Percentiles rank a stretch among this genome's conserved stretches.
phyloP scores from a whole-genome alignment of 2,888 invertebrate genomes.

The Mythimna albipuncta region DNA sequence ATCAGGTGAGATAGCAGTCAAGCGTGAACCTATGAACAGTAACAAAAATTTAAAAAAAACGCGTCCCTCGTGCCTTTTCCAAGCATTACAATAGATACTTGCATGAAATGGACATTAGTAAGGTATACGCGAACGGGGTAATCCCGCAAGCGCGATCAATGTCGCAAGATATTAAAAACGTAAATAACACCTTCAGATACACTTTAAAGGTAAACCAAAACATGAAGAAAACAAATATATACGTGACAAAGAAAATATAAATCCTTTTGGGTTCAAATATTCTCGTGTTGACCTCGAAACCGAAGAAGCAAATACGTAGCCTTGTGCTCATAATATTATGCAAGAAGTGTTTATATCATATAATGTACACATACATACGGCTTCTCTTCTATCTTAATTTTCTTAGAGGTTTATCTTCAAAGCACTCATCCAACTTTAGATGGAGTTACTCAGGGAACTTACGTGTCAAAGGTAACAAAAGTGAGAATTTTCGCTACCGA shows the following conservation, averaged over 20 bases:
- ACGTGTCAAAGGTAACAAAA: constrained; percentile 9
- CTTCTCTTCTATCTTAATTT: constrained; percentile 14
- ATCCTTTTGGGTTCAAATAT: not conserved
- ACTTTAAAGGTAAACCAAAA: too few species aligned
- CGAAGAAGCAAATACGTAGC: not conserved
- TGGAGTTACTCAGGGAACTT: constrained; percentile 17
- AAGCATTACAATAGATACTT: too few species aligned
- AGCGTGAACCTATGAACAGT: too few species aligned
- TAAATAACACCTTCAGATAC: too few species aligned
- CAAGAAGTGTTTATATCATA: constrained; percentile 30
- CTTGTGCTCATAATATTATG: constrained; percentile 13
- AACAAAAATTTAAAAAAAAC: too few species aligned
- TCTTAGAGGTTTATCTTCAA: constrained; percentile 23
- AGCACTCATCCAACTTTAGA: constrained; percentile 5
- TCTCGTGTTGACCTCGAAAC: constrained; percentile 19
- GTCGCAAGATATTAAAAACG: too few species aligned
- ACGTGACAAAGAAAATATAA: not conserved
- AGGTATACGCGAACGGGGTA: too few species aligned
- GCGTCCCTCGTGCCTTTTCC: too few species aligned
- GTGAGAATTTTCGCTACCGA: not conserved
- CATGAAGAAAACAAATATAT: not conserved
- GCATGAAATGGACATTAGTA: too few species aligned
- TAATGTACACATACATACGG: constrained; percentile 11
- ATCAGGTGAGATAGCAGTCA: too few species aligned
- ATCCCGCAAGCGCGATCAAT: too few species aligned